A percentile compares a stretch with the other conserved stretches of the same genome.
These are phyloP conservation scores for Aphelenchoides fujianensis DNA, from an alignment of 1,140 invertebrate species.

Conservation along the genomic window DNA sequence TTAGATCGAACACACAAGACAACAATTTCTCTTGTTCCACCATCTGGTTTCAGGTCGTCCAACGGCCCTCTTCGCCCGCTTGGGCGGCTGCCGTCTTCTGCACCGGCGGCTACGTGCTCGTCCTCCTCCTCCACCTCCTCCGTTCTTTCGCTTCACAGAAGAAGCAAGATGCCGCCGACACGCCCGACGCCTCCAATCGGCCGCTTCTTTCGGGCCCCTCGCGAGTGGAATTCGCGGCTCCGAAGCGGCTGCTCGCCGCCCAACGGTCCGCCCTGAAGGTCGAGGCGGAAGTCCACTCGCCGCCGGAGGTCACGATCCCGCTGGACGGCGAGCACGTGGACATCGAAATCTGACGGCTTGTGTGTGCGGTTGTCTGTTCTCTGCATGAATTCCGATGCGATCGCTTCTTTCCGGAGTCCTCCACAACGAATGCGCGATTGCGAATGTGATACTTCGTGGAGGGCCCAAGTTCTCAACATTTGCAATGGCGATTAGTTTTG, in stretches of 20 bases:
- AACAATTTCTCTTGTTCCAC: too few relatives aligned
- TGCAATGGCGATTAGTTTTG: not conserved
- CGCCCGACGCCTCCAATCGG: too few relatives aligned
- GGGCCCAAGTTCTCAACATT: not conserved
- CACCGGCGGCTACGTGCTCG: too few relatives aligned
- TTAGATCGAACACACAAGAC: too few relatives aligned
- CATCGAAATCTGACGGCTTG: not conserved
- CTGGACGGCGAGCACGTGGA: not conserved
- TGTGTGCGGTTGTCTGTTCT: not conserved
- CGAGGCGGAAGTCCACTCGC: not conserved
- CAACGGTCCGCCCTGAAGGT: not conserved
- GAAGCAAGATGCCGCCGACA: too few relatives aligned
- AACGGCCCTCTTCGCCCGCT: too few relatives aligned
- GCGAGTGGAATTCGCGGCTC: too few relatives aligned
- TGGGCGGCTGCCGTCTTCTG: too few relatives aligned
- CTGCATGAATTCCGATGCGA: not conserved
- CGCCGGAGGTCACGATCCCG: not conserved
- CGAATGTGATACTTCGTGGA: not conserved
- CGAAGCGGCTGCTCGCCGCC: not conserved
- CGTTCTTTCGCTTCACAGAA: too few relatives aligned
- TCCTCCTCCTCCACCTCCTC: too few relatives aligned
- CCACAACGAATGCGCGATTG: not conserved
- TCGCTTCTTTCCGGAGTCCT: not conserved
- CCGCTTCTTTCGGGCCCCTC: too few relatives aligned
- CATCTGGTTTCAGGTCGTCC: too few relatives aligned